A percentile compares a stretch with the other conserved stretches of the same genome.
Conservation (phyloP, 2,113 vertebrate genomes). For the Austrofundulus limnaeus region DNA sequence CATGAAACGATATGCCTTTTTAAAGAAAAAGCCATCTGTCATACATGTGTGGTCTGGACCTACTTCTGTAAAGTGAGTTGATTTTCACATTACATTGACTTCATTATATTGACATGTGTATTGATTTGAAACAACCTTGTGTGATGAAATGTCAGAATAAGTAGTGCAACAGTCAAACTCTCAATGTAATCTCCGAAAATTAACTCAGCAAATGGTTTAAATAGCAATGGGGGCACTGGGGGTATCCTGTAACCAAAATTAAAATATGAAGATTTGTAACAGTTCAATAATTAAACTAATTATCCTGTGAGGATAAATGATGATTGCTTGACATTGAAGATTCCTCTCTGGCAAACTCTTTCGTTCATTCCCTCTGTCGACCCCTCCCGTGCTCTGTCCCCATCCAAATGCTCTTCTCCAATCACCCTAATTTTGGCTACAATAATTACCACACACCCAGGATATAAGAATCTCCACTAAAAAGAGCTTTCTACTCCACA, state of each 20-base stretch:
- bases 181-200: slow-evolving; percentile 53
- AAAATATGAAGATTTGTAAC: slow-evolving; percentile 67
- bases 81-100: slow-evolving; percentile 52
- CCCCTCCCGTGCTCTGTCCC: slow-evolving; percentile 48
- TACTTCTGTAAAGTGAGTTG: slow-evolving; percentile 72
- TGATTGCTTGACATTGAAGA: slow-evolving; percentile 72
- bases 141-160: slow-evolving; percentile 66
- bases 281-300: slow-evolving; percentile 78
- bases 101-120: slow-evolving; percentile 53
- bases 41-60: slow-evolving; percentile 56
- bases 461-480: slow-evolving; percentile 65
- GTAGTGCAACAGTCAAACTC: slow-evolving; percentile 54
- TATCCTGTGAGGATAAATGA: slow-evolving; percentile 68
- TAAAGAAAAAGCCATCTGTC: slow-evolving; percentile 31
- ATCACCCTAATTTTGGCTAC: slow-evolving; percentile 78
- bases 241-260: slow-evolving; percentile 71
- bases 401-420: slow-evolving; percentile 61
- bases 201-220: slow-evolving; percentile 62
- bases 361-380: slow-evolving; percentile 38
- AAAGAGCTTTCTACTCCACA: slow-evolving; percentile 63
- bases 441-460: slow-evolving; percentile 77
- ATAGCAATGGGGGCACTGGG: slow-evolving; percentile 60
- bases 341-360: slow-evolving; percentile 54
- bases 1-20: slow-evolving; percentile 58
- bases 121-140: slow-evolving; percentile 62